Conservation (phyloP, 2,113 vertebrate species). For the Lethenteron reissneri region DNA sequence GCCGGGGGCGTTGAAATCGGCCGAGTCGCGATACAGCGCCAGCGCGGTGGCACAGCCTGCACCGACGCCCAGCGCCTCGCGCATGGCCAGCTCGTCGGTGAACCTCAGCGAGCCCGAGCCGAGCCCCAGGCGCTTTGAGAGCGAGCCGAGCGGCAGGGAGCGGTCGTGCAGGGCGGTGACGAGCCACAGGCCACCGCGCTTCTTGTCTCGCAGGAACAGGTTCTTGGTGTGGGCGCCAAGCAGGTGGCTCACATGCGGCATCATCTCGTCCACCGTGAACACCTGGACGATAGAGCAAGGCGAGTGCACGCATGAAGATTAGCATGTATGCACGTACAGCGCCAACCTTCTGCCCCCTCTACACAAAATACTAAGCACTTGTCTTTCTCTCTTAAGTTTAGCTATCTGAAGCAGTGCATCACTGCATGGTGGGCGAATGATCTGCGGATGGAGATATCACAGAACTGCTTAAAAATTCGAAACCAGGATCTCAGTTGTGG, state of each 20-base stretch:
- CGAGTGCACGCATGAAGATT: neutral
- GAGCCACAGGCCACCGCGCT: constrained; percentile 63
- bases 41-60: constrained; percentile 57
- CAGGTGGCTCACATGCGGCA: constrained; percentile 53
- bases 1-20: constrained; percentile 12
- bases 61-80: constrained; percentile 56
- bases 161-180: constrained; percentile 47
- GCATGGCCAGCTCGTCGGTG: constrained; percentile 50
- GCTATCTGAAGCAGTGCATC: too few relatives aligned
- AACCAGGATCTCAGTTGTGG: too few relatives aligned
- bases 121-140: constrained; percentile 57
- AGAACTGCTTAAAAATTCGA: too few relatives aligned
- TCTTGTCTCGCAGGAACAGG: constrained; percentile 81
- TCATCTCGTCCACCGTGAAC: constrained; percentile 85
- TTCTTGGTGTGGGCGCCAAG: constrained; percentile 59
- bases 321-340: neutral
- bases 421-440: too few relatives aligned
- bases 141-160: constrained; percentile 48
- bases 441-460: too few relatives aligned
- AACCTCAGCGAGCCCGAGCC: constrained; percentile 64
- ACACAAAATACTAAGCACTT: neutral
- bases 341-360: neutral
- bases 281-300: constrained; percentile 30
- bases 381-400: neutral
- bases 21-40: constrained; percentile 50